Percentiles rank a stretch among this genome's conserved stretches.
Evolutionary conservation across 2,888 invertebrate species (phyloP).

Genomic region (Lasioglossum leucozonium): DNA sequence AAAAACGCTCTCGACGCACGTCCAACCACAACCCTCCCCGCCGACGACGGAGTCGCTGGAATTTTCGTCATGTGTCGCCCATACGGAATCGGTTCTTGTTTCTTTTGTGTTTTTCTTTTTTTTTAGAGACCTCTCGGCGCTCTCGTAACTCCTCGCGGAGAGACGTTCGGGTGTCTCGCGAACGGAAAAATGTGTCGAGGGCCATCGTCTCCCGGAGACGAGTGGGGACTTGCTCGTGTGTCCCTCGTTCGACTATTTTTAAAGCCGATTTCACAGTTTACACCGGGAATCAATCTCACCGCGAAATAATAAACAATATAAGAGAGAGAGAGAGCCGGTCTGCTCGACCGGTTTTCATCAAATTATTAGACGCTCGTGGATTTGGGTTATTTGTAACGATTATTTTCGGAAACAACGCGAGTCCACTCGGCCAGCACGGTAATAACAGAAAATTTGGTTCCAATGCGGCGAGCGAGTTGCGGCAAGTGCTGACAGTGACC

Average conservation of each 20-base stretch:
- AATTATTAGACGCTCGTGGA: neutral
- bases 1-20: conserved; percentile 12
- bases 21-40: neutral
- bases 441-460: neutral
- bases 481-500: conserved; percentile 11
- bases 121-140: conserved; percentile 20
- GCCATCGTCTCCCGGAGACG: neutral
- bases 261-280: neutral
- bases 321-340: neutral
- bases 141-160: conserved; percentile 37
- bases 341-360: neutral
- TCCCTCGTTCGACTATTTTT: neutral
- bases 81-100: conserved; percentile 38
- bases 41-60: conserved; percentile 18
- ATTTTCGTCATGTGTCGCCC: conserved; percentile 56
- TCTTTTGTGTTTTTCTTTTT: conserved; percentile 27
- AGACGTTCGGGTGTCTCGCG: conserved; percentile 16
- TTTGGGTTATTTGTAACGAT: neutral
- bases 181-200: conserved; percentile 36
- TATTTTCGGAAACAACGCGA: neutral
- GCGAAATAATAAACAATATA: neutral
- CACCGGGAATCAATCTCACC: neutral
- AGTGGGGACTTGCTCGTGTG: neutral
- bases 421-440: neutral
- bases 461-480: neutral